A percentile compares a stretch with the other conserved stretches of the same genome.
These are phyloP conservation scores for Euphonia xanthogaster DNA, from an alignment of 2,797 vertebrate genomes.

Conservation along the genomic window DNA sequence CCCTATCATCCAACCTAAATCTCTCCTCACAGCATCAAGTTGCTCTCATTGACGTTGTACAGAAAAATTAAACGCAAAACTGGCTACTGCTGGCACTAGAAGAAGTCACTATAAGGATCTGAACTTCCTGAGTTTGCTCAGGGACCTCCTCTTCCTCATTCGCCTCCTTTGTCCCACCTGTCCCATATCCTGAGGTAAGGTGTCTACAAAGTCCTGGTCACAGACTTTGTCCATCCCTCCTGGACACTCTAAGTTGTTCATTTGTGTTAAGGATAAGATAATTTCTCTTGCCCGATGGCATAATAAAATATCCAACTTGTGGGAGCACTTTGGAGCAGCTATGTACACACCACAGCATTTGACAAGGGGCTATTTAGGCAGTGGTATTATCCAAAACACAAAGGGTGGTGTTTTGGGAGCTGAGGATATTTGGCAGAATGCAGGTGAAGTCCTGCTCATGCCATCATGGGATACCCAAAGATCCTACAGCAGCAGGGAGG, in stretches of 20 bases:
- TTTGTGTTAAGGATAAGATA: neutral
- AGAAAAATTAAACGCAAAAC: neutral
- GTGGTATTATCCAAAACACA: neutral
- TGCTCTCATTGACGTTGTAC: neutral
- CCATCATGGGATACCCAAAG: accelerated
- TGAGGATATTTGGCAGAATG: accelerated
- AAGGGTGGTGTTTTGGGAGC: neutral
- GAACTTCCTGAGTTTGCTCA: accelerated
- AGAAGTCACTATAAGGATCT: neutral
- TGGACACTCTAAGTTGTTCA: neutral
- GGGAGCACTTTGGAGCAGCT: neutral
- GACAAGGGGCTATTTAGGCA: neutral
- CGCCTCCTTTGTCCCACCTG: neutral
- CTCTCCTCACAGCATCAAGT: neutral
- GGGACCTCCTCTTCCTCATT: neutral
- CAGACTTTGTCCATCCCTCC: accelerated
- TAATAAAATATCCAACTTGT: neutral
- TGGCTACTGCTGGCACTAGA: neutral
- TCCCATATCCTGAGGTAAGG: neutral
- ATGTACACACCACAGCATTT: neutral
- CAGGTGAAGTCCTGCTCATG: accelerated
- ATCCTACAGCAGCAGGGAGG: neutral
- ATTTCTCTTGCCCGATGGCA: neutral
- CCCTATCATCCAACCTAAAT: neutral
- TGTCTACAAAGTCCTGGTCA: accelerated